Evolutionary conservation across 2,888 invertebrate genomes (phyloP), one percentile per base, ranked within the genome.

Genomic region (Pseudolycoriella hygida): DNA sequence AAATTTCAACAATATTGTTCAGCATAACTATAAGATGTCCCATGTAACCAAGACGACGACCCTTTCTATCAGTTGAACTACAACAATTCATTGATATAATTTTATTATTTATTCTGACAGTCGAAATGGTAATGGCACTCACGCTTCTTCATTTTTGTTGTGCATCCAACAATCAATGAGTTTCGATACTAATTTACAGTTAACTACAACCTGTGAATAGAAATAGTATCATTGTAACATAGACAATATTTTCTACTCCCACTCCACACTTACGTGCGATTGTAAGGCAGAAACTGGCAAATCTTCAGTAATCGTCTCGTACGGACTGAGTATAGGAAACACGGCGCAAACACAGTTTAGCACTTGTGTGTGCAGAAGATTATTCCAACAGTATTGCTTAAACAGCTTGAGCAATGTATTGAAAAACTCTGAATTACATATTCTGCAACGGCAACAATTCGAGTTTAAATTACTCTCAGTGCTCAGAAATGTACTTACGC

Each of bases 331-430:
- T 47, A 56, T 56, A 47, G 60, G 52, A 56, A 88, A 74, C 57
- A 85, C 80, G 67, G 78, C 72, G 49, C 72, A 70, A 54, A 92
- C 67, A 61, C 86, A 81, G 62, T 80, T 76, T 63, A 81, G 79
- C 53, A 89, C 83, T 69, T 89, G 86, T 53, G 82, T 82, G 67
- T 96, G 94, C 60, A 96, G 73, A 70, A 96, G 93, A 72, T 92
- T 94, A 71, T 96, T 94, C 83, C 89, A 82, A 52, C 80, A 76
- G 69, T 84, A 88, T 63, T 75, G 73, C 69, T 92, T 88, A 72
- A 90, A 85, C 66, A 94, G 72, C 64, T 89, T 83, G 74, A 92
- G 67, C 56, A 83, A 69, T 56, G 74, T 67, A 53, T 67, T 67
- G 56, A 76, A 71, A 37, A 75, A 77, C 51, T 73, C 74, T 61